Base-by-base conservation (phyloP, 1,140 invertebrate genomes). In the Heliconius congener region DNA sequence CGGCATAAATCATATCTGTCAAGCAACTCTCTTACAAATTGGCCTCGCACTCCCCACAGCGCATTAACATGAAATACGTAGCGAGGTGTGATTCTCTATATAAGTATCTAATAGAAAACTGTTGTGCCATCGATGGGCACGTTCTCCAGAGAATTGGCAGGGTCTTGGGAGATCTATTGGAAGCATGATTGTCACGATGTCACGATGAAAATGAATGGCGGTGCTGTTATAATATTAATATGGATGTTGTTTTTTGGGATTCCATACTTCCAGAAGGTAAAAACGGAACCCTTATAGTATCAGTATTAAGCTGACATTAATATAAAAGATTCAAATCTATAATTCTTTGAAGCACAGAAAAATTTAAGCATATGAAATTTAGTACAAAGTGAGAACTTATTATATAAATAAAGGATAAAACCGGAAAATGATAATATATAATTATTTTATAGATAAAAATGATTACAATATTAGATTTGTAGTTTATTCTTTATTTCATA, bases 1-100 rank as follows among this genome's bases (percentile, higher is more conserved):
- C 60, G 6, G 73, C 78, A 85, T 82, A 85, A 85, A 83, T 83
- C 80, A 85, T 77, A 77, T 46, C 81, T 81, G 79, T 75, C 78
- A 71, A 57, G 19, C 57, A 71, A 76, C 46, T 30, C 60, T 52
- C 78, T 75, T 79, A 81, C 81, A 82, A 81, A 83, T 85, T 85
- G 66, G 73, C 50, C 37, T 79, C 60, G 73, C 77, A 79, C 73
- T 66, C 71, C 72, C 55, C 13, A 70, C 72, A 34, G 77, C 37
- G 16, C 71, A 73, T 76, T 76, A 76, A 76, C 66, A 75, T 75
- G 74, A 75, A 76, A 76, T 76, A 76, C 39, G 74, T 76, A 46
- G 74, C 18, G 37, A 60, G 74, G 34, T 66, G 74, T 70, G 19
- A 55, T 37, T 76, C 37, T 76, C 57, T 66, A 76, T 76, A 66